Evolutionary conservation across 2,888 invertebrate species (phyloP).

Genomic region (Spilarctia lutea): DNA sequence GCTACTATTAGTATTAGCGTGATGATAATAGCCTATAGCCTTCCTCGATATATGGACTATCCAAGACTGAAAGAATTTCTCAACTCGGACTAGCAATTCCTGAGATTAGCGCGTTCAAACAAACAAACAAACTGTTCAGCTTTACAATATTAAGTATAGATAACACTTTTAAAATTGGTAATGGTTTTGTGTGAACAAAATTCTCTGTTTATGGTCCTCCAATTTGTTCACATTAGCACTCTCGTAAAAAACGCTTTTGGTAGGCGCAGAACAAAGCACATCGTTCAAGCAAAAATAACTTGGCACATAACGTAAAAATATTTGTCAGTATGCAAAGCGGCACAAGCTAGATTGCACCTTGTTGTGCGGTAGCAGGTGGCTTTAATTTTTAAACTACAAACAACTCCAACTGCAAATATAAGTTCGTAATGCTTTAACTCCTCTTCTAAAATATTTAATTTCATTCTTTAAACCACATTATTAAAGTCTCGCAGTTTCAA

Average conservation of each 20-base stretch:
- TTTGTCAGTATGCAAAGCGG: background rate
- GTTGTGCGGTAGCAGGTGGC: background rate
- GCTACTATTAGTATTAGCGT: too few species aligned
- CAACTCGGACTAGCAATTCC: too few species aligned
- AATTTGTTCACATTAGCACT: background rate
- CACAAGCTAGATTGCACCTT: background rate
- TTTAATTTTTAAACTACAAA: conserved; percentile 1
- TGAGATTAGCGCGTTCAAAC: too few species aligned
- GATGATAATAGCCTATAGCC: too few species aligned
- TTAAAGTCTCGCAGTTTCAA: too few species aligned
- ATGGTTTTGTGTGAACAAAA: background rate
- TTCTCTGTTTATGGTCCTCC: background rate
- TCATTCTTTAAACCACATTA: too few species aligned
- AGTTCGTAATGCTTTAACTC: background rate
- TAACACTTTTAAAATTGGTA: too few species aligned
- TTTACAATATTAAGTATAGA: too few species aligned
- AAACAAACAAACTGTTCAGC: too few species aligned
- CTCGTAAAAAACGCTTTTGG: background rate
- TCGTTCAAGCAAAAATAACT: background rate
- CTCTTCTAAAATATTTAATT: background rate
- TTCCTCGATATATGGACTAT: too few species aligned
- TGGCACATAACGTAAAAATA: background rate
- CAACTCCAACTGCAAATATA: background rate
- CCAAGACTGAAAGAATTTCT: too few species aligned
- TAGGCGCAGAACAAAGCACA: background rate